phyloP scores from a whole-genome alignment of 2,113 vertebrate genomes.

The Channa argus region DNA sequence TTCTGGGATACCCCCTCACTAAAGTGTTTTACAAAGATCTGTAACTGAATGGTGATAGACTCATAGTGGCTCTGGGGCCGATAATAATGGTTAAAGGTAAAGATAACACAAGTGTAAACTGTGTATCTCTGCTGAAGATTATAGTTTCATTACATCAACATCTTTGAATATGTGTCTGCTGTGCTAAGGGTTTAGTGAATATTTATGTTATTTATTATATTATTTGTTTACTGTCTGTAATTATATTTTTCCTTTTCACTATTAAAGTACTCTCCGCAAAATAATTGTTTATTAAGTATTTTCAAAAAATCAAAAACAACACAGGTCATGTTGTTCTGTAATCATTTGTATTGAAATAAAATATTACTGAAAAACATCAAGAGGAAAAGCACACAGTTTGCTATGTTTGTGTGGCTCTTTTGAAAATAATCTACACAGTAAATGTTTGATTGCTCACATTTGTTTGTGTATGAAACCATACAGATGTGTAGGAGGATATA shows the following conservation, averaged over 20 bases:
- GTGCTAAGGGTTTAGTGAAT: constrained; percentile 31
- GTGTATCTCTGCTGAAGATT: constrained; percentile 3
- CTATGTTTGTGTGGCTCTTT: constrained; percentile 14
- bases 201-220: constrained; percentile 52
- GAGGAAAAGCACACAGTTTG: constrained; percentile 40
- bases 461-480: constrained; percentile 21
- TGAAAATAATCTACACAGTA: neutral
- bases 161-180: constrained; percentile 4
- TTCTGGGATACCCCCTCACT: constrained; percentile 83
- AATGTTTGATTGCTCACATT: constrained; percentile 5
- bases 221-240: constrained; percentile 62
- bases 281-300: neutral
- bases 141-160: neutral
- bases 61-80: neutral
- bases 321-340: constrained; percentile 3
- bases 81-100: neutral
- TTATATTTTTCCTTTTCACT: constrained; percentile 6
- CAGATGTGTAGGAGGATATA: constrained; percentile 48
- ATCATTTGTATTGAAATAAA: constrained; percentile 36
- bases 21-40: constrained; percentile 86
- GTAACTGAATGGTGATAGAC: constrained; percentile 50
- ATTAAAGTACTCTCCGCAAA: neutral
- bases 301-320: constrained; percentile 1
- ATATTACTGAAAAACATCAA: constrained; percentile 22
- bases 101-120: neutral